Conservation (phyloP, 2,113 vertebrate species). For the Microtus montanus region DNA sequence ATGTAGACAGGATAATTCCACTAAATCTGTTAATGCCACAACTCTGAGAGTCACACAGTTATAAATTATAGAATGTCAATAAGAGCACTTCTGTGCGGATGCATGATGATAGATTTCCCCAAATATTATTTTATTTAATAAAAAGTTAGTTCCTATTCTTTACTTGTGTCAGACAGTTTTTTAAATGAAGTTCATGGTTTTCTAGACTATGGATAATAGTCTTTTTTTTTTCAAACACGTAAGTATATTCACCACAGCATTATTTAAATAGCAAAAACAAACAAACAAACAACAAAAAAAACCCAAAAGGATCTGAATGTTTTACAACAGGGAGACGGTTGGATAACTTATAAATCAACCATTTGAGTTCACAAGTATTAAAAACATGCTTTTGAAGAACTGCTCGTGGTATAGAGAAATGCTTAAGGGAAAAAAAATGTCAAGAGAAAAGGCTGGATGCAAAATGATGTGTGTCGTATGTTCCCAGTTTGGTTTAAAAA, state of each 20-base stretch:
- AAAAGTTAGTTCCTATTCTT: neutral
- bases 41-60: neutral
- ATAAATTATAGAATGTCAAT: neutral
- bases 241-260: slow-evolving; percentile 54
- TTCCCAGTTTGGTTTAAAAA: slow-evolving; percentile 44
- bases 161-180: neutral
- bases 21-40: neutral
- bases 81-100: neutral
- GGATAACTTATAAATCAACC: slow-evolving; percentile 58
- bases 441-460: slow-evolving; percentile 11
- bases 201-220: neutral
- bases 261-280: slow-evolving; percentile 55
- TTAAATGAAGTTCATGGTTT: neutral
- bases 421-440: neutral
- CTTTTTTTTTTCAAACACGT: neutral
- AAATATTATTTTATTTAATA: slow-evolving; percentile 40
- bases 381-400: slow-evolving; percentile 52
- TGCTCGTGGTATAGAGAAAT: neutral
- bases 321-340: slow-evolving; percentile 48
- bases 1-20: neutral
- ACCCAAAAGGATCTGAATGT: slow-evolving; percentile 39
- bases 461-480: neutral
- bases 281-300: neutral
- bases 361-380: slow-evolving; percentile 44
- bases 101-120: neutral